phyloP scores from a whole-genome alignment of 2,797 vertebrate genomes.

The Lagorchestes hirsutus region DNA sequence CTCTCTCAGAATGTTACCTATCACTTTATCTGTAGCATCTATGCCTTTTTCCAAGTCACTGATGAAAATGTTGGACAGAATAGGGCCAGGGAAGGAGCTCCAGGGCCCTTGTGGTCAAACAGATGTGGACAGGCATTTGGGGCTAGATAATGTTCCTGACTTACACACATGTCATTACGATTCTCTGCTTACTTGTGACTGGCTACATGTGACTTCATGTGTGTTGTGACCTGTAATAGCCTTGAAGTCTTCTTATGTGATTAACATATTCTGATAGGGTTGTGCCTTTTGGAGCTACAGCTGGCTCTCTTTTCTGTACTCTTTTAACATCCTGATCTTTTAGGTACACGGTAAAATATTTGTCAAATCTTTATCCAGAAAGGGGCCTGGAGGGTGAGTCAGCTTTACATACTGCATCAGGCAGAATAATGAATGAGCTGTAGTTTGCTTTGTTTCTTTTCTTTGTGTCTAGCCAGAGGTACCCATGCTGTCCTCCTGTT shows the following conservation, averaged over 20 bases:
- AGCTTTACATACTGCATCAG: neutral
- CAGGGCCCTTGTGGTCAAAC: neutral
- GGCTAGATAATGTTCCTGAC: constrained; percentile 29
- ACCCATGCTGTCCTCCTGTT: neutral
- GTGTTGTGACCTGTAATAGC: constrained; percentile 19
- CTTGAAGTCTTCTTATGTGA: constrained; percentile 27
- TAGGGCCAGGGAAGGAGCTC: neutral
- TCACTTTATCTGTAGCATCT: neutral
- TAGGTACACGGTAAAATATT: neutral
- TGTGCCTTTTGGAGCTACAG: constrained; percentile 22
- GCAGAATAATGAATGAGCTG: neutral
- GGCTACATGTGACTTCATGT: constrained; percentile 53
- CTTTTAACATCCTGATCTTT: neutral
- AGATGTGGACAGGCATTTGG: constrained; percentile 42
- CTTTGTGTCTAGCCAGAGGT: neutral
- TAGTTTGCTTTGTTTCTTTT: neutral
- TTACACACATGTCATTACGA: constrained; percentile 50
- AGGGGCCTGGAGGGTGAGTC: neutral
- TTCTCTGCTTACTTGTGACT: constrained; percentile 31
- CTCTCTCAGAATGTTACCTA: neutral
- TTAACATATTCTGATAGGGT: constrained; percentile 23
- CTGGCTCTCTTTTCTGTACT: constrained; percentile 33
- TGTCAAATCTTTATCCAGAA: neutral
- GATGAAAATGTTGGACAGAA: neutral
- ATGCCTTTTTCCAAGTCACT: neutral